Base-by-base conservation (phyloP, 2,113 vertebrate species). In the Tauraco erythrolophus region DNA sequence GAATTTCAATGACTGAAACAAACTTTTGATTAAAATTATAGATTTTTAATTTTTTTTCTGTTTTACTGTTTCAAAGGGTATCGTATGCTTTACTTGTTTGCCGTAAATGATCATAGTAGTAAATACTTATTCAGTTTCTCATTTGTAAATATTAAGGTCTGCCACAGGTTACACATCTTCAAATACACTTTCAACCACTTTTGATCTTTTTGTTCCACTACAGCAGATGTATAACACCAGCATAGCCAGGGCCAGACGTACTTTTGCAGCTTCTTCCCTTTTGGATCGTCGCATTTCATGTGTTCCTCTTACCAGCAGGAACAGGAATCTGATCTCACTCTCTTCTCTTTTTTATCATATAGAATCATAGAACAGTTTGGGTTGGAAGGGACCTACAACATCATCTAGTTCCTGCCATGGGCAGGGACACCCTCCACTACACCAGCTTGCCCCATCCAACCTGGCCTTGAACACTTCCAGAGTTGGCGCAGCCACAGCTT, bases 21-120 rank as follows among this genome's bases (percentile, higher is more conserved):
- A 98, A 98, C 97, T 98, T 99, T 98, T 98, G 99, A 99, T 99
- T 98, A 98, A 99, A 99, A 98, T 98, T 98, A 98, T 98, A 97
- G 98, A 99, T 99, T 98, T 98, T 97, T 75, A 91, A 97, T 96
- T 92, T 97, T 96, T 97, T 98, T 98, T 94, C 91, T 97, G 94
- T 98, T 98, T 98, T 98, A 97, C 97, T 96, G 92, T 98, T 97
- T 98, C 98, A 98, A 98, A 98, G 92, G 78, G 61, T 96, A 97
- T 96, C 62, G 48, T 91, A 94, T 65, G 76, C 91, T 95, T 98
- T 98, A 97, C 92, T 97, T 95, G 96, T 92, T 94, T 96, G 92
- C 78, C 33, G 75, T 95, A 97, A 98, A 97, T 97, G 93, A 97
- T 93, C 92, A 81, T 7, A 96, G 89, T 95, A 89, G 88, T 97